Evolutionary conservation across 1,140 invertebrate species (phyloP).

Genomic region (Tetragnatha versicolor): DNA sequence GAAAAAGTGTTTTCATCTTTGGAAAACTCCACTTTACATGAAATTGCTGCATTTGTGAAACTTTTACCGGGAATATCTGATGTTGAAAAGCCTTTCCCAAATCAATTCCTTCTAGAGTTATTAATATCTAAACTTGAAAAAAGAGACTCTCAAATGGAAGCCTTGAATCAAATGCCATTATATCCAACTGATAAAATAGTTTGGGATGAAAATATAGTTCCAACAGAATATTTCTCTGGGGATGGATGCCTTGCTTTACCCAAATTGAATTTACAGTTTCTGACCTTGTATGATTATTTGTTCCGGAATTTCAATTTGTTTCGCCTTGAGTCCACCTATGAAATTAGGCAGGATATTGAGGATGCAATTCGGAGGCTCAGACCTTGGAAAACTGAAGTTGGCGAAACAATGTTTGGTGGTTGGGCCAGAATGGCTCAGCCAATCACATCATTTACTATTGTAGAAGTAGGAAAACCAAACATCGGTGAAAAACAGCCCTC

Average conservation of each 20-base stretch:
- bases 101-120: conserved; percentile 83
- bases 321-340: conserved; percentile 97
- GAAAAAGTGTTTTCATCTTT: conserved; percentile 84
- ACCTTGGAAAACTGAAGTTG: conserved; percentile 92
- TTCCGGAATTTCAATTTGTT: conserved; percentile 98
- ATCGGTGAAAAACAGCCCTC: conserved; percentile 92
- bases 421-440: conserved; percentile 99
- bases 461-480: conserved; percentile 77
- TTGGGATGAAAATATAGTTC: conserved; percentile 99
- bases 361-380: conserved; percentile 92
- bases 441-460: conserved; percentile 89
- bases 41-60: conserved; percentile 85
- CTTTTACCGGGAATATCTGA: conserved; percentile 80
- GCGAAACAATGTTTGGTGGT: conserved; percentile 87
- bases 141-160: conserved; percentile 89
- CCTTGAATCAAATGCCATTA: conserved; percentile 96
- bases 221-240: conserved; percentile 95
- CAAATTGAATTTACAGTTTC: conserved; percentile 97
- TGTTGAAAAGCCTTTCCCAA: conserved; percentile 73
- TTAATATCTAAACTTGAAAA: conserved; percentile 87
- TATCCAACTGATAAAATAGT: conserved; percentile 98
- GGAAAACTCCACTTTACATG: conserved; percentile 80
- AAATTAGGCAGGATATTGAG: conserved; percentile 98
- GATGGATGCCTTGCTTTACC: conserved; percentile 95
- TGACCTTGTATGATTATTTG: conserved; percentile 98